These are phyloP conservation scores for Stegophylla sp. DNA, from an alignment of 2,888 invertebrate species.

Conservation along the genomic window DNA sequence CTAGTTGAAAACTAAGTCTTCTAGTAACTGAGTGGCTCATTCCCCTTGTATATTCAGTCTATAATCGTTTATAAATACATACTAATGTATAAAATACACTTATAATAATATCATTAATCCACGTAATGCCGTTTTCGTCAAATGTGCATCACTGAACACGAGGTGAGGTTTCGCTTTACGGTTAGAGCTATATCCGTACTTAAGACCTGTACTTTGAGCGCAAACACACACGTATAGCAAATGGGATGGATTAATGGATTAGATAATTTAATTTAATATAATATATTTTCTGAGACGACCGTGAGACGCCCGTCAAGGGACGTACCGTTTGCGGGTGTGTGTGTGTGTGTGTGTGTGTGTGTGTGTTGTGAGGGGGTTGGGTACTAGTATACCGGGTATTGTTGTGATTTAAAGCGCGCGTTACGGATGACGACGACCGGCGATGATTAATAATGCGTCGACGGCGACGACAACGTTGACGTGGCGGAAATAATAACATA, in stretches of 20 bases:
- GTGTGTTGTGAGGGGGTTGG: neutral
- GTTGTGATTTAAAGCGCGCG: neutral
- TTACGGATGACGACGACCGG: neutral
- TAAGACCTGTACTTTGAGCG: neutral
- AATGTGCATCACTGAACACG: too few species aligned
- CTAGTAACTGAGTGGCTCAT: too few species aligned
- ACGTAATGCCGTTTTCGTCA: too few species aligned
- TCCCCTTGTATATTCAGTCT: too few species aligned
- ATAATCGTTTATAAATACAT: too few species aligned
- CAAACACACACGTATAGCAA: neutral
- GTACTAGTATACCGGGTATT: neutral
- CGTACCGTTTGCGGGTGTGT: neutral
- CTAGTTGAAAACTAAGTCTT: too few species aligned
- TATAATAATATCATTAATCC: too few species aligned
- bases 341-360: neutral
- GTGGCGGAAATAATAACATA: neutral
- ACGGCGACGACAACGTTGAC: neutral
- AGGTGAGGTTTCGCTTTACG: too few species aligned
- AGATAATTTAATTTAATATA: slow-evolving; percentile 47
- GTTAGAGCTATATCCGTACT: too few species aligned
- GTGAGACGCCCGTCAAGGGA: slow-evolving; percentile 17
- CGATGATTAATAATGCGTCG: neutral
- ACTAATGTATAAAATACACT: too few species aligned
- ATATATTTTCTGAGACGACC: slow-evolving; percentile 27
- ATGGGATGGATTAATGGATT: slow-evolving; percentile 37